Evolutionary conservation across 30 jellyfish, hydroid and myxozoan species (phyloP).

Genomic region (Nemopilema nomurai): DNA sequence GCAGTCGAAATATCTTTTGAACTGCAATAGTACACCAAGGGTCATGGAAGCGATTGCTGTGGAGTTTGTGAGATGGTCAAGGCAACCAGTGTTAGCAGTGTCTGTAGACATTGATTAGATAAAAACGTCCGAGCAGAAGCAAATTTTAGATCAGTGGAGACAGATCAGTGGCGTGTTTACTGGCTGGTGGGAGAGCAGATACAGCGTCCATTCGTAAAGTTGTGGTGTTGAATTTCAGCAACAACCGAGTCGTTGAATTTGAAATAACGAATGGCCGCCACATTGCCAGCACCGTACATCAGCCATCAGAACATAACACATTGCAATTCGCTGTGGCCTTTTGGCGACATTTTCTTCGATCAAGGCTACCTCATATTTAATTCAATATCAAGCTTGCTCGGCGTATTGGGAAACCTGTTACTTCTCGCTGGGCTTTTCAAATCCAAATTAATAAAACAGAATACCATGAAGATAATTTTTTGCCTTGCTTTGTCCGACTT

Average conservation of each 20-base stretch:
- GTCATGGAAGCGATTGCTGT: neutral
- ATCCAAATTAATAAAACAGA: conserved; percentile 44
- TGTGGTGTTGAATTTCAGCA: neutral
- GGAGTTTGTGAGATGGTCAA: neutral
- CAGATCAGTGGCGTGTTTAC: too few species aligned
- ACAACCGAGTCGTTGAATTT: neutral
- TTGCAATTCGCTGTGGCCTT: conserved; percentile 57
- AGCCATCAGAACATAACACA: conserved; percentile 54
- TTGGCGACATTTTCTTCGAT: conserved; percentile 24
- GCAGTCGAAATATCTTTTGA: too few species aligned
- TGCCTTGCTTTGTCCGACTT: conserved; percentile 54
- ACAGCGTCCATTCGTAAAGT: too few species aligned
- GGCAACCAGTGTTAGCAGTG: too few species aligned
- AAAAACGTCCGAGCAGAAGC: too few species aligned
- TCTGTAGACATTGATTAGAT: too few species aligned
- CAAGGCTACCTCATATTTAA: neutral
- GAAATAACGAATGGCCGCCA: neutral
- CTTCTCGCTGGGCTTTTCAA: conserved; percentile 46
- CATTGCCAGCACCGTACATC: neutral
- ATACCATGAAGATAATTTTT: conserved; percentile 41
- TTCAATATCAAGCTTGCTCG: conserved; percentile 8
- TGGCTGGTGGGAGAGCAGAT: too few species aligned
- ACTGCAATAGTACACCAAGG: neutral
- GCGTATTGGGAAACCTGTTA: conserved; percentile 8
- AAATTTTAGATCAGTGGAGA: too few species aligned